These are phyloP conservation scores for Rallus limicola DNA, from an alignment of 2,113 vertebrate genomes.

Conservation along the genomic window DNA sequence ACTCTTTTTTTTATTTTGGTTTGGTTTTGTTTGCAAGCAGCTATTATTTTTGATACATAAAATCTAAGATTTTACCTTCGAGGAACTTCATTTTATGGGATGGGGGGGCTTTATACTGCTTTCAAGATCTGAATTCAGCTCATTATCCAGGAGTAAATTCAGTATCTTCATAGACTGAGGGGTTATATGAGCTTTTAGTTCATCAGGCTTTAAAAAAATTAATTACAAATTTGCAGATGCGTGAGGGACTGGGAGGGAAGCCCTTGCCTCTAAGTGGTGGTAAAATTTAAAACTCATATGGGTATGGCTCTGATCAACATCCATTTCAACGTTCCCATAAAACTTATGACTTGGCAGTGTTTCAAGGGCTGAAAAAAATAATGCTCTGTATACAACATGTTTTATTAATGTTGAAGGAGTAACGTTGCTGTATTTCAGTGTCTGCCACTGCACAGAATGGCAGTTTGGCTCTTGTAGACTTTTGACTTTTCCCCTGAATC, in stretches of 20 bases:
- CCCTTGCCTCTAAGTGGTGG: neutral
- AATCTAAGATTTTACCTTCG: neutral
- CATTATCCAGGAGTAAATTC: neutral
- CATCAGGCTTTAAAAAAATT: neutral
- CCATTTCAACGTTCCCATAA: slow-evolving; percentile 38
- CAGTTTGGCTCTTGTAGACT: neutral
- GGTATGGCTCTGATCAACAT: slow-evolving; percentile 47
- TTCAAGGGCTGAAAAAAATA: slow-evolving; percentile 16
- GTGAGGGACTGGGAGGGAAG: neutral
- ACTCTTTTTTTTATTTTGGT: neutral
- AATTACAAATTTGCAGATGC: neutral
- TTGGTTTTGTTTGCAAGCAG: neutral
- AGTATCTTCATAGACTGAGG: neutral
- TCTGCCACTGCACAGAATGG: neutral
- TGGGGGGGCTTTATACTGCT: neutral
- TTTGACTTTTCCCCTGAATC: neutral
- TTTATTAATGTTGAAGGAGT: slow-evolving; percentile 59
- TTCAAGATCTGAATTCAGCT: neutral
- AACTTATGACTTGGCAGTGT: slow-evolving; percentile 49
- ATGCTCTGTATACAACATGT: slow-evolving; percentile 27
- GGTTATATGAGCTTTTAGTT: neutral
- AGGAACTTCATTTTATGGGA: neutral
- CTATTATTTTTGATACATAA: neutral
- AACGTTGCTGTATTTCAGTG: slow-evolving; percentile 23
- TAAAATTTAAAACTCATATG: slow-evolving; percentile 33